phyloP scores from a whole-genome alignment of 2,888 invertebrate species.

The Aphodius sticticus region DNA sequence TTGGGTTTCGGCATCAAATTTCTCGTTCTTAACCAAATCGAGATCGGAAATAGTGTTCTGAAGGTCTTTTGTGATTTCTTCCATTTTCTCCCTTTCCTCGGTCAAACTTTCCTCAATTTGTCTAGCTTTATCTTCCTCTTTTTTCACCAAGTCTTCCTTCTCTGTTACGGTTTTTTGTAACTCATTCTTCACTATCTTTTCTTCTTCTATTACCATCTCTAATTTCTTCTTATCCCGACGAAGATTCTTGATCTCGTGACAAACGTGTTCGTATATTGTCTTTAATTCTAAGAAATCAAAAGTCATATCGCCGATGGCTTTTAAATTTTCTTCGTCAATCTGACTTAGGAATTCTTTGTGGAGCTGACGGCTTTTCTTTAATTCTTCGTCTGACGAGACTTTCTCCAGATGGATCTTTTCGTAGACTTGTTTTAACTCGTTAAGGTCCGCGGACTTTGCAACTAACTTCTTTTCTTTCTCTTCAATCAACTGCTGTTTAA shows the following conservation, averaged over 20 bases:
- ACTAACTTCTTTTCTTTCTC: conserved; percentile 32
- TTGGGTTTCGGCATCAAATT: conserved; percentile 35
- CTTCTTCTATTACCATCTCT: conserved; percentile 29
- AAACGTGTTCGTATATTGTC: conserved; percentile 29
- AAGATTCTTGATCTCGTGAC: conserved; percentile 22
- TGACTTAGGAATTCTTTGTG: conserved; percentile 27
- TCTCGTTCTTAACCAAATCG: conserved; percentile 36
- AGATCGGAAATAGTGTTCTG: conserved; percentile 35
- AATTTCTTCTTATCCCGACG: conserved; percentile 31
- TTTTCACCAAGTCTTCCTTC: conserved; percentile 28
- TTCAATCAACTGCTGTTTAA: conserved; percentile 14
- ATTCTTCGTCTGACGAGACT: conserved; percentile 27
- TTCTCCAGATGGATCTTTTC: conserved; percentile 25
- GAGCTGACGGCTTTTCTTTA: conserved; percentile 26
- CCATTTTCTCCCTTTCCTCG: conserved; percentile 20
- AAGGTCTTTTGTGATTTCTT: conserved; percentile 31
- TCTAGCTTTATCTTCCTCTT: conserved; percentile 27
- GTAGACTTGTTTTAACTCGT: conserved; percentile 33
- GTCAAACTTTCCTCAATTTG: conserved; percentile 8
- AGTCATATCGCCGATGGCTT: conserved; percentile 32
- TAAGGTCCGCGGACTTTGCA: conserved; percentile 25
- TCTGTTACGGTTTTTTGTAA: conserved; percentile 27
- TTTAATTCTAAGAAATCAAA: conserved; percentile 34
- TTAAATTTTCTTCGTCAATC: conserved; percentile 33
- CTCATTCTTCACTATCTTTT: conserved; percentile 25